Conservation (phyloP, 2,888 invertebrate genomes). For the Eupelmus urozonus region DNA sequence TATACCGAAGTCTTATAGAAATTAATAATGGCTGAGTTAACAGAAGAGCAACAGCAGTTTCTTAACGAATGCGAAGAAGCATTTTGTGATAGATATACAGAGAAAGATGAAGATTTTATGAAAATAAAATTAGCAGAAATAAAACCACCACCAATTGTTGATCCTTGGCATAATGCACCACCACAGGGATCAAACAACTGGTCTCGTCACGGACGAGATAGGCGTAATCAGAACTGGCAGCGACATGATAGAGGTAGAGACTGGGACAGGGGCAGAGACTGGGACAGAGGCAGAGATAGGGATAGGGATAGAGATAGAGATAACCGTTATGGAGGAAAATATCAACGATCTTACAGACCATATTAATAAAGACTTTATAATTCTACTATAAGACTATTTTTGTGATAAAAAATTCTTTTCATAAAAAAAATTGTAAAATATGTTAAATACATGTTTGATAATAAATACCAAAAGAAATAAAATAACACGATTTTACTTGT, state of each 20-base stretch:
- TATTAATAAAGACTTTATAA: conserved; percentile 11
- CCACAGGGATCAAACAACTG: conserved; percentile 64
- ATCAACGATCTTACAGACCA: conserved; percentile 58
- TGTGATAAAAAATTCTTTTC: conserved; percentile 25
- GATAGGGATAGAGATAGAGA: conserved; percentile 48
- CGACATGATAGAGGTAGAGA: conserved; percentile 43
- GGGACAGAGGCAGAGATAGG: conserved; percentile 56
- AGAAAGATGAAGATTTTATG: conserved; percentile 82
- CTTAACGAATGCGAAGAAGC: conserved; percentile 82
- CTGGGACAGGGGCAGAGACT: conserved; percentile 1
- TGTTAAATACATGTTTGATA: neutral
- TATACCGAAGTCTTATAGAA: conserved; percentile 79
- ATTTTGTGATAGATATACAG: conserved; percentile 82
- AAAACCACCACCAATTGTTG: conserved; percentile 81
- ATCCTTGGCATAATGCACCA: conserved; percentile 78
- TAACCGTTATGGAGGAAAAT: conserved; percentile 57
- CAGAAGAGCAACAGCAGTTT: conserved; percentile 80
- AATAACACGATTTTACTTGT: conserved; percentile 41
- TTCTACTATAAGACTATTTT: conserved; percentile 27
- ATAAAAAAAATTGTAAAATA: conserved; percentile 22
- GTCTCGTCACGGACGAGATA: conserved; percentile 63
- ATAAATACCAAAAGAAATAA: conserved; percentile 23
- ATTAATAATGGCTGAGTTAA: conserved; percentile 57
- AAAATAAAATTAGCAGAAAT: conserved; percentile 75
- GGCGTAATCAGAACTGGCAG: conserved; percentile 32